A percentile compares a stretch with the other conserved stretches of the same genome.
Evolutionary conservation across 35 echinoderm and acorn worm genomes (phyloP).

Genomic region (Stichopus chloronotus): DNA sequence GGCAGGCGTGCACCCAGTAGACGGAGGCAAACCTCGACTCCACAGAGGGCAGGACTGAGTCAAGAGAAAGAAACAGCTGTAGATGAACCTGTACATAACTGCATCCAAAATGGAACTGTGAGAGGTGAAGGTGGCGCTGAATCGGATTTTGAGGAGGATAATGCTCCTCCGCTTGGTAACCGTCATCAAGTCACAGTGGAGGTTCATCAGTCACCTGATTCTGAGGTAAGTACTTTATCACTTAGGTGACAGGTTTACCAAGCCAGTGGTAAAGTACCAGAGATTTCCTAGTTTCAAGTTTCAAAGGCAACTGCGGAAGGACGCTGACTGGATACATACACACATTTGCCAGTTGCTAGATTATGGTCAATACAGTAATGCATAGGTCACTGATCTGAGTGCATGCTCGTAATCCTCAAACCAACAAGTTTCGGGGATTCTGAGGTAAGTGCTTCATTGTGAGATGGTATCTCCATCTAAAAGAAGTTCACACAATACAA

Average conservation of each 20-base stretch:
- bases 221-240: not conserved
- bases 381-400: too few species aligned
- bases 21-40: not conserved
- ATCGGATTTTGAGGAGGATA: not conserved
- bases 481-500: too few species aligned
- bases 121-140: not conserved
- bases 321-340: too few species aligned
- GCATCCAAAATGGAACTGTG: not conserved
- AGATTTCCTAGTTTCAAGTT: too few species aligned
- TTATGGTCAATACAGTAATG: too few species aligned
- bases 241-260: not conserved
- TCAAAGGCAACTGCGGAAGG: too few species aligned
- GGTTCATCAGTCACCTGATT: not conserved
- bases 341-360: too few species aligned
- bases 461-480: too few species aligned
- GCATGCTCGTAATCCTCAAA: too few species aligned
- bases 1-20: not conserved
- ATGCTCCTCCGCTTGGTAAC: not conserved
- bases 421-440: too few species aligned
- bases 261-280: too few species aligned
- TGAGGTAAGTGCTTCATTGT: too few species aligned
- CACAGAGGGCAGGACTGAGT: not conserved
- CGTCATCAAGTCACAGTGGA: conserved; percentile 10
- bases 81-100: not conserved
- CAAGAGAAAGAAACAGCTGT: not conserved